Conservation (phyloP, 2,797 vertebrate genomes). For the Rhincodon typus region DNA sequence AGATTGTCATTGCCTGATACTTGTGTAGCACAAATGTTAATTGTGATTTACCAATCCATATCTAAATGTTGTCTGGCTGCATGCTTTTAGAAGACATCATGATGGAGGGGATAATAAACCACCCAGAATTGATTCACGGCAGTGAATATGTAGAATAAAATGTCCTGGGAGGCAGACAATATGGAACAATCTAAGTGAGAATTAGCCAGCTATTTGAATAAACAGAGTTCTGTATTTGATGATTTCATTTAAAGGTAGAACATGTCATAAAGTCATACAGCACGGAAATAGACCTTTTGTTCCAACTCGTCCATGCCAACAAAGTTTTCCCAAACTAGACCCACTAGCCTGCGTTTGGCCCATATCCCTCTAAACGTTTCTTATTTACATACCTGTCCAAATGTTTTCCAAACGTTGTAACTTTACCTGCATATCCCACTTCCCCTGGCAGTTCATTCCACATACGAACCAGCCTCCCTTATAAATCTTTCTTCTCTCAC, state of each 20-base stretch:
- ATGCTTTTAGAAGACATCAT: background rate
- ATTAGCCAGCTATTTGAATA: background rate
- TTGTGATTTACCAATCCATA: background rate
- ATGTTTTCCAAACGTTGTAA: no score
- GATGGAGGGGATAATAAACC: background rate
- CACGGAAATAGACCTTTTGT: no score
- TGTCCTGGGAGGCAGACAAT: background rate
- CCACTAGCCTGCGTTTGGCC: no score
- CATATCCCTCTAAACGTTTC: no score
- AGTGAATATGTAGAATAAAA: background rate
- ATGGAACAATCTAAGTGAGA: background rate
- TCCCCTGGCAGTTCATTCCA: no score
- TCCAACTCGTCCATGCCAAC: no score
- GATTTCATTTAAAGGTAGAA: background rate
- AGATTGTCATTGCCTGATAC: background rate
- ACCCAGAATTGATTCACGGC: background rate
- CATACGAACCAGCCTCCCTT: no score
- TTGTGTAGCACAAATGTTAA: background rate
- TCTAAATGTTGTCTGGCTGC: background rate
- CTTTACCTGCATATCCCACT: no score
- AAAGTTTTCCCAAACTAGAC: no score
- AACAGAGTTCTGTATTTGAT: background rate
- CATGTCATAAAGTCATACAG: no score
- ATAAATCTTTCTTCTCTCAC: no score
- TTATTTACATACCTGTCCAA: no score